Base-by-base conservation (phyloP, 2,888 invertebrate genomes). In the Drosophila trichaetosa region DNA sequence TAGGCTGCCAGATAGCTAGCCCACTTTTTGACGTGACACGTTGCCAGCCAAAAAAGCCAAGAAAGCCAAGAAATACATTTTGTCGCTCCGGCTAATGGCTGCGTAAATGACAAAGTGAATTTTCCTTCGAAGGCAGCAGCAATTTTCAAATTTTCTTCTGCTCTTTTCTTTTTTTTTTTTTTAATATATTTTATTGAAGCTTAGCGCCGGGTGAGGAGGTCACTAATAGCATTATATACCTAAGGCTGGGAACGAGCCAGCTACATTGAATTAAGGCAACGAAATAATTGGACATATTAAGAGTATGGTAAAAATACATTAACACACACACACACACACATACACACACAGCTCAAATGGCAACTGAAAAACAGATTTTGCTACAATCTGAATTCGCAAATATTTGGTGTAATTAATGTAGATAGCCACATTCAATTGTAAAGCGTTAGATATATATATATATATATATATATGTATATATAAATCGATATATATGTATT, bases 41-140 rank as follows among this genome's bases (percentile, higher is more conserved):
- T 65, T 24, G 54, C 76, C 72, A 46, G 66, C 40, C 21, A 42
- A 27, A 18, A 31, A 40, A 8, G 66, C 40, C 21, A 42, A 27
- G 10, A 54, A 36, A 53, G 54, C 18, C 36, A 38, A 38, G 67
- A 71, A 79, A 80, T 84, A 82, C 73, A 67, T 82, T 84, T 70
- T 80, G 72, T 80, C 74, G 73, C 87, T 84, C 69, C 73, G 61
- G 73, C 88, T 85, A 85, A 85, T 85, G 88, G 84, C 86, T 87
- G 88, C 81, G 86, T 85, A 85, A 87, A 85, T 85, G 84, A 85
- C 84, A 87, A 85, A 85, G 88, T 85, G 86, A 85, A 87, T 87
- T 85, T 87, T 77, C 74, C 75, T 70, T 36, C 38, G 52, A 60
- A 58, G 75, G 42, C 71, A 57, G 54, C 77, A 49, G 52, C 67